Base-by-base conservation (phyloP, 2,888 invertebrate genomes). In the Ceriagrion tenellum region DNA sequence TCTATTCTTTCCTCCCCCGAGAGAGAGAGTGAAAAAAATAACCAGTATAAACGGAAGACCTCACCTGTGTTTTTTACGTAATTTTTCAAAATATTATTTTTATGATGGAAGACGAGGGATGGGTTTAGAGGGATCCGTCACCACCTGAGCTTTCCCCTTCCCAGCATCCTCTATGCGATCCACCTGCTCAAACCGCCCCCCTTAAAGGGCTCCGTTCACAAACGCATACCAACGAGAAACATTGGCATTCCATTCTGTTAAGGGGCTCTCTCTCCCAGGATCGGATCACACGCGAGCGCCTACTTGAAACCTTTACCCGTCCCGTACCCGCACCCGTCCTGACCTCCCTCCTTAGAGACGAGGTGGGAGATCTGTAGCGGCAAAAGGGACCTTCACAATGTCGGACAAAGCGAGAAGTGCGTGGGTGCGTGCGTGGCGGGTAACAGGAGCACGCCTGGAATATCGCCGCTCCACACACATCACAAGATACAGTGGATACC, bases 201-300 rank as follows among this genome's bases (percentile, higher is more conserved):
- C 69, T 59, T 20, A 26, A 20, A 23, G 26, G 59, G 69, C 81
- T 35, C 35, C 10, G 30, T 18, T 81, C 81, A 35, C 81, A 81
- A 13, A 81, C 30, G 81, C 81, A 81, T 81, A 8, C 81, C 81
- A 1, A 81, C 81, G 81, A 18, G 81, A 81, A 81, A 35, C 81
- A 81, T 81, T 81, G 81, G 81, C 81, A 81, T 81, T 81, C 81
- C 81, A 81, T 35, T 81, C 81, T 3, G 81, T n/a, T 20, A 69
- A 26, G 69, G 81, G 13, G 30, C 81, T 81, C 81, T 35, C 81
- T 81, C 81, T 35, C 35, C 35, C 35, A n/a, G 81, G 69, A 69
- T 35, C 81, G 35, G 2, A 81, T 35, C 69, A 18, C n/a, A 20
- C 16, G 59, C 59, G 59, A 59, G 16, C 47, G 47, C 4, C 59